Conservation (phyloP, 1,140 invertebrate genomes). For the Macrobrachium rosenbergii region DNA sequence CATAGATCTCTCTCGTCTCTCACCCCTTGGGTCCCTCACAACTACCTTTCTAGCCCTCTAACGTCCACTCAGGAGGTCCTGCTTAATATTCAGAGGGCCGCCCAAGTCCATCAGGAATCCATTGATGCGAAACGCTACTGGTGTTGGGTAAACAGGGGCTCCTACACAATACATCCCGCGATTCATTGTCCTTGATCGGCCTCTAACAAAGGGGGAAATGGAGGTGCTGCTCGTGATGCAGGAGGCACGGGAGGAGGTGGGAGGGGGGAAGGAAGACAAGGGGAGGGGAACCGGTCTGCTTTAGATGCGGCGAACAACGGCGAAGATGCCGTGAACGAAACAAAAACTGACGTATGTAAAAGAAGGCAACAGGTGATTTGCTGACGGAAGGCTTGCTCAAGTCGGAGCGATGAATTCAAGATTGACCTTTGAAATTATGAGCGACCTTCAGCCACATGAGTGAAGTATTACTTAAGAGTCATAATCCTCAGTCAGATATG, state of each 20-base stretch:
- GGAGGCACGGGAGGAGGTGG: not conserved
- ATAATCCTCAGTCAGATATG: too few relatives aligned
- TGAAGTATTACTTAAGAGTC: too few relatives aligned
- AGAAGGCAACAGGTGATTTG: too few relatives aligned
- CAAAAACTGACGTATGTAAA: too few relatives aligned
- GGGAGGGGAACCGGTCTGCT: not conserved
- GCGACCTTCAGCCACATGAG: too few relatives aligned
- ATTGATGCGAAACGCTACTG: slow-evolving; percentile 59
- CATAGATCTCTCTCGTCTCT: not conserved
- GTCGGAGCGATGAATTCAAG: too few relatives aligned
- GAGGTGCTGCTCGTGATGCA: slow-evolving; percentile 28
- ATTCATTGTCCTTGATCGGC: slow-evolving; percentile 64
- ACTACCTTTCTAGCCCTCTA: slow-evolving; percentile 19
- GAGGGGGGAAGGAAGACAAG: not conserved
- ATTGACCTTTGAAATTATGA: too few relatives aligned
- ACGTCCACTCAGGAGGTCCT: slow-evolving; percentile 42
- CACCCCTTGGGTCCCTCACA: not conserved
- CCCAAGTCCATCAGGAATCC: slow-evolving; percentile 54
- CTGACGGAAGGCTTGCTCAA: too few relatives aligned
- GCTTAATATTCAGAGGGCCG: slow-evolving; percentile 55
- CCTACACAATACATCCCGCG: slow-evolving; percentile 55
- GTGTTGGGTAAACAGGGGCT: slow-evolving; percentile 60
- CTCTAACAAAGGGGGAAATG: slow-evolving; percentile 50
- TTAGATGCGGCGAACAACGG: not conserved
- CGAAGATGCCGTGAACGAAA: too few relatives aligned